Percentiles rank a stretch among this genome's conserved stretches.
phyloP scores from a whole-genome alignment of 2,888 invertebrate species.

The Luffia ferchaultella region DNA sequence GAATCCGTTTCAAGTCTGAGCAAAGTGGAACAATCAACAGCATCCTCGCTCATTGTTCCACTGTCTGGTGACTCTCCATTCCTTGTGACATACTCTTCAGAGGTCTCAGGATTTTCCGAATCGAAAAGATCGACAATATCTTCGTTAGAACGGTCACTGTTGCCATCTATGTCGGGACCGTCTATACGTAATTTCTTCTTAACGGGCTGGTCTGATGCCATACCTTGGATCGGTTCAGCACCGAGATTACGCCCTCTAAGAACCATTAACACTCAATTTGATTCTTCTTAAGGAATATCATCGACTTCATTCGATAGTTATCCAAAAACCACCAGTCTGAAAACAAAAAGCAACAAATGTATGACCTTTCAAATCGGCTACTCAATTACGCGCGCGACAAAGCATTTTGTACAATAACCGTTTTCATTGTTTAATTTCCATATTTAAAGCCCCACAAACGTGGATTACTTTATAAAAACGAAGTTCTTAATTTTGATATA shows the following conservation, averaged over 20 bases:
- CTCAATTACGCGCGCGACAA: conserved; percentile 64
- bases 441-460: too few relatives aligned
- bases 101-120: conserved; percentile 45
- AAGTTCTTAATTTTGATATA: too few relatives aligned
- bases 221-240: conserved; percentile 62
- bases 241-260: conserved; percentile 66
- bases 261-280: conserved; percentile 62
- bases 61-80: conserved; percentile 59
- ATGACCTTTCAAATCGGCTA: conserved; percentile 63
- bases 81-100: conserved; percentile 43
- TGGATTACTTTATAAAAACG: too few relatives aligned
- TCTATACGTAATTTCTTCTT: conserved; percentile 84
- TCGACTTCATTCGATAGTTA: background rate
- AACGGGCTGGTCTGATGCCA: conserved; percentile 84
- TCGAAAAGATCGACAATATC: conserved; percentile 53
- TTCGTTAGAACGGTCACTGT: conserved; percentile 57
- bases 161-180: conserved; percentile 67
- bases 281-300: background rate
- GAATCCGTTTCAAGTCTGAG: conserved; percentile 38
- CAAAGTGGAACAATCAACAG: conserved; percentile 53
- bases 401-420: conserved; percentile 32
- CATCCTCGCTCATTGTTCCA: conserved; percentile 59
- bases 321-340: conserved; percentile 24
- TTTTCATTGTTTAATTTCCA: too few relatives aligned
- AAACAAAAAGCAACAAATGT: conserved; percentile 54